Evolutionary conservation across 1,140 invertebrate species (phyloP).

Genomic region (Diuraphis noxia): DNA sequence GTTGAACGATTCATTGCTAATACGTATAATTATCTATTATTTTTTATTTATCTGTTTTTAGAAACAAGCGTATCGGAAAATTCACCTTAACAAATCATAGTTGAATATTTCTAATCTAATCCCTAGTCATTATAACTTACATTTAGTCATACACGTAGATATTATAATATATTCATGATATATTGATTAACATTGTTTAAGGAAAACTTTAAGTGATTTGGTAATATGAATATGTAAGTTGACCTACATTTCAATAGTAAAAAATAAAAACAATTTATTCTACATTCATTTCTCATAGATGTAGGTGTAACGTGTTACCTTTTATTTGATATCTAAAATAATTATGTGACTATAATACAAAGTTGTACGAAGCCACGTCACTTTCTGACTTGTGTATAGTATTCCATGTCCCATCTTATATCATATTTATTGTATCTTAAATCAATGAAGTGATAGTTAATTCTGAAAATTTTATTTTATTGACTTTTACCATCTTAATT

Average conservation of each 20-base stretch:
- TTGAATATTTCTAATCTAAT: background rate
- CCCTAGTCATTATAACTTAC: background rate
- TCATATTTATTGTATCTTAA: background rate
- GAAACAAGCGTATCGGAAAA: background rate
- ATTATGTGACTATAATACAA: constrained; percentile 1
- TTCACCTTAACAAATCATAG: background rate
- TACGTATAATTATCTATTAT: constrained; percentile 5
- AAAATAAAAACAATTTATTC: background rate
- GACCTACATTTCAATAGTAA: background rate
- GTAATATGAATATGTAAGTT: background rate
- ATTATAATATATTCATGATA: background rate
- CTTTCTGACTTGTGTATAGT: background rate
- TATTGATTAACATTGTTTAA: background rate
- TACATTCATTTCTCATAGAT: background rate
- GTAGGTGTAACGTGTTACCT: background rate
- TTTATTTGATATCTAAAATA: background rate
- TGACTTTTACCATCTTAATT: background rate
- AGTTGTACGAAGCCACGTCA: background rate
- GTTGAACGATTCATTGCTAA: background rate
- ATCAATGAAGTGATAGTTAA: background rate
- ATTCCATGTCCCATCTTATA: background rate
- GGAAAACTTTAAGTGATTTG: background rate
- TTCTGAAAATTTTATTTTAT: background rate
- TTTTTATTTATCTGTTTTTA: background rate
- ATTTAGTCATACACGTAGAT: background rate